Evolutionary conservation across 1,140 invertebrate genomes (phyloP).

Genomic region (Ips nitidus): DNA sequence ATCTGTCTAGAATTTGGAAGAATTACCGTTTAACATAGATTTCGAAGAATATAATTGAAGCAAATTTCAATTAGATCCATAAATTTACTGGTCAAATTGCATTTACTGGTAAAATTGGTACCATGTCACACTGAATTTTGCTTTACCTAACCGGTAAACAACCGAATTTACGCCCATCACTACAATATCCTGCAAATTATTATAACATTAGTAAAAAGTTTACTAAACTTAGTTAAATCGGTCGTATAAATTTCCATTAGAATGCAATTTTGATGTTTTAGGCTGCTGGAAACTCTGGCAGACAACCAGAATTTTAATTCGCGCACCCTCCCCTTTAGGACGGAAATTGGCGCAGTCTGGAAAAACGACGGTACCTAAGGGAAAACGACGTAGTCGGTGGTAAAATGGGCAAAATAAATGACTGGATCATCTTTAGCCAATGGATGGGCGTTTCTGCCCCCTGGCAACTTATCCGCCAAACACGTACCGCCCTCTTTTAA

Average conservation of each 20-base stretch:
- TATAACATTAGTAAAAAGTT: too few species aligned
- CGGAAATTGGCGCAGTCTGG: slow-evolving; percentile 17
- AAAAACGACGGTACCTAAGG: not conserved
- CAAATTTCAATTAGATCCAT: too few species aligned
- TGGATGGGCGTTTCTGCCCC: slow-evolving; percentile 19
- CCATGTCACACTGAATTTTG: too few species aligned
- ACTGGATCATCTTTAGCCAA: slow-evolving; percentile 20
- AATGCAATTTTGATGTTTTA: too few species aligned
- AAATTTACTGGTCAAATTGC: not conserved
- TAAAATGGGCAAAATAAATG: slow-evolving; percentile 2
- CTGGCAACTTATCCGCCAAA: slow-evolving; percentile 28
- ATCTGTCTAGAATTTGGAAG: too few species aligned
- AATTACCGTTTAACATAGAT: not conserved
- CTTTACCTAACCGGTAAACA: too few species aligned
- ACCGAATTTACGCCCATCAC: too few species aligned
- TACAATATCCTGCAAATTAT: too few species aligned
- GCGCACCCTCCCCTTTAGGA: not conserved
- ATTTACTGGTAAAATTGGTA: not conserved
- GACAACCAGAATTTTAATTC: too few species aligned
- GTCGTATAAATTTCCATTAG: too few species aligned
- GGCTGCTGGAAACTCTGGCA: too few species aligned
- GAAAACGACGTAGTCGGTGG: not conserved
- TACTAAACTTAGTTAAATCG: too few species aligned
- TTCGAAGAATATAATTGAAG: not conserved
- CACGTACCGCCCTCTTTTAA: slow-evolving; percentile 24